These are phyloP conservation scores for Argynnis bischoffii DNA, from an alignment of 2,888 invertebrate genomes.

Conservation along the genomic window DNA sequence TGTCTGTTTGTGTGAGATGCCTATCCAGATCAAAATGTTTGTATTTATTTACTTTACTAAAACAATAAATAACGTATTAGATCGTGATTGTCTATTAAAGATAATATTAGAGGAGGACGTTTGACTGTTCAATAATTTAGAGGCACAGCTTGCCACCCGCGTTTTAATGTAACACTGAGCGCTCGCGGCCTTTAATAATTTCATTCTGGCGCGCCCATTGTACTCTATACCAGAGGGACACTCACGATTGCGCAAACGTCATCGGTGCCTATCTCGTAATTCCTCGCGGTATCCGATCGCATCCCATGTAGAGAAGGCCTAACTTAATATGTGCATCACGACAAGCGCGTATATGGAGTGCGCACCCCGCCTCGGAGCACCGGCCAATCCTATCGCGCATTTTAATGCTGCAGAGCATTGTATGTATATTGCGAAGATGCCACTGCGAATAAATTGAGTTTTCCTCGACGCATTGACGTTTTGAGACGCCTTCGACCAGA, in stretches of 20 bases:
- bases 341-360: constrained; percentile 74
- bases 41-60: constrained; percentile 17
- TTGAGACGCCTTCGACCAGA: constrained; percentile 44
- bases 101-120: constrained; percentile 38
- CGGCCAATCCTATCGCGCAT: constrained; percentile 78
- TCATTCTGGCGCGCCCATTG: constrained; percentile 59
- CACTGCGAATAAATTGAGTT: constrained; percentile 73
- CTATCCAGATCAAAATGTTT: not conserved
- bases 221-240: constrained; percentile 52
- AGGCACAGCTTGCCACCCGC: constrained; percentile 36
- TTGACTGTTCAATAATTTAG: constrained; percentile 34
- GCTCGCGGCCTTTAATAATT: constrained; percentile 65
- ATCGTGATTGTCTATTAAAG: constrained; percentile 38
- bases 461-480: constrained; percentile 58
- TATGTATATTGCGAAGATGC: constrained; percentile 74
- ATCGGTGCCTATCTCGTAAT: constrained; percentile 71
- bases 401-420: constrained; percentile 72
- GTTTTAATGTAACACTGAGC: constrained; percentile 61
- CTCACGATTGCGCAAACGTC: constrained; percentile 69
- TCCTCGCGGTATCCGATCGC: constrained; percentile 60
- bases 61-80: constrained; percentile 34
- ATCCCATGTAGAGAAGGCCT: constrained; percentile 73
- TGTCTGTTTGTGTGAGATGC: no score
- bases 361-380: constrained; percentile 64
- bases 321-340: constrained; percentile 83